Evolutionary conservation across 2,797 vertebrate genomes (phyloP).

Genomic region (Meriones psammophilus): DNA sequence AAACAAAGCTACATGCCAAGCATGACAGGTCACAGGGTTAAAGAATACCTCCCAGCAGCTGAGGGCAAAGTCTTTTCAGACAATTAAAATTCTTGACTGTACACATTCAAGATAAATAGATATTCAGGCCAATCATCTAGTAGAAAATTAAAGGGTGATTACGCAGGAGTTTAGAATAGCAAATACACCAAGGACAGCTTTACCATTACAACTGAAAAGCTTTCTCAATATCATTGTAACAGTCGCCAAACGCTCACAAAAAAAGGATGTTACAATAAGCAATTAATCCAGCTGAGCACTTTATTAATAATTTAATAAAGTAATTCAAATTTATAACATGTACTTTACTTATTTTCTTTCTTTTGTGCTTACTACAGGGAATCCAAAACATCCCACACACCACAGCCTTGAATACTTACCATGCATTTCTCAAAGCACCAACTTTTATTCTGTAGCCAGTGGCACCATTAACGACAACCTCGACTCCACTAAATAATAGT

Average conservation of each 20-base stretch:
- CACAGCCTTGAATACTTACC: neutral
- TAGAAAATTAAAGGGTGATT: neutral
- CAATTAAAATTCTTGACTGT: neutral
- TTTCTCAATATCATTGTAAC: neutral
- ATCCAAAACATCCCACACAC: neutral
- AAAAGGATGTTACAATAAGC: neutral
- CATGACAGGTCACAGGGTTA: neutral
- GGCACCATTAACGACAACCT: neutral
- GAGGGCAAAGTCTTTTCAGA: neutral
- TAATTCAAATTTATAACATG: neutral
- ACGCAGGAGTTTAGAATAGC: neutral
- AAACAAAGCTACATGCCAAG: neutral
- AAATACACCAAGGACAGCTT: neutral
- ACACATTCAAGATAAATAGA: neutral
- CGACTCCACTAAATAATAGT: neutral
- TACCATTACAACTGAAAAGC: neutral
- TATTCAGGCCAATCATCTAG: neutral
- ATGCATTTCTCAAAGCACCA: neutral
- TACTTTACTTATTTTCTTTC: neutral
- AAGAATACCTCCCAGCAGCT: neutral
- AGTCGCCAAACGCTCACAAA: neutral
- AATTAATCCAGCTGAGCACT: neutral
- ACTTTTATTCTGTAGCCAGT: neutral
- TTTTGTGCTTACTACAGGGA: neutral
- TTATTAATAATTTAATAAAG: neutral